Percentiles rank a stretch among this genome's conserved stretches.
Evolutionary conservation across 2,113 vertebrate species (phyloP).

Genomic region (Anhinga rufa): DNA sequence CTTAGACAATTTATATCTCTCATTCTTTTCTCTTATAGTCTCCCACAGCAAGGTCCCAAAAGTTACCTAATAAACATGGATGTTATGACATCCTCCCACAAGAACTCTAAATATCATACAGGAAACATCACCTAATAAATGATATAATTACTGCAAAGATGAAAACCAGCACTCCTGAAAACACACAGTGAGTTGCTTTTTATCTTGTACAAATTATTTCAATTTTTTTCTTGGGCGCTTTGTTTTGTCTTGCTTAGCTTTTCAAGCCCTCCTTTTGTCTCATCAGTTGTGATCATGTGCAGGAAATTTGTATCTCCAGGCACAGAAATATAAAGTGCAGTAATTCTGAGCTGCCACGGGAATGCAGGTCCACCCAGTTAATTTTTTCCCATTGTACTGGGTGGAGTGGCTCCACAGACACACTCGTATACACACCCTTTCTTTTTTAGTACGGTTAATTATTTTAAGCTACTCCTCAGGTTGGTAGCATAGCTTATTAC

Average conservation of each 20-base stretch:
- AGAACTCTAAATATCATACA: neutral
- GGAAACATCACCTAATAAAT: neutral
- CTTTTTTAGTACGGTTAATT: slow-evolving; percentile 44
- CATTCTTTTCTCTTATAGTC: neutral
- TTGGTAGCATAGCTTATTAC: slow-evolving; percentile 10
- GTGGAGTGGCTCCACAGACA: slow-evolving; percentile 8
- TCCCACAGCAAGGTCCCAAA: neutral
- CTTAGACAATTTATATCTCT: neutral
- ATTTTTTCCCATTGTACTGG: slow-evolving; percentile 19
- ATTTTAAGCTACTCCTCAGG: slow-evolving; percentile 36
- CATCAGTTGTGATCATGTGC: neutral
- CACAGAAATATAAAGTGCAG: neutral
- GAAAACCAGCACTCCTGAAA: neutral
- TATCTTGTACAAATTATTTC: neutral
- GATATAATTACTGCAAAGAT: neutral
- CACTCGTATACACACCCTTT: neutral
- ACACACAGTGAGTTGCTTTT: neutral
- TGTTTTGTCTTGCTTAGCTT: neutral
- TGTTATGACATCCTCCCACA: neutral
- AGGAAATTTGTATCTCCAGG: slow-evolving; percentile 23
- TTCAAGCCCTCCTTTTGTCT: neutral
- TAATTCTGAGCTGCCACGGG: neutral
- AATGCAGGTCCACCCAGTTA: slow-evolving; percentile 44
- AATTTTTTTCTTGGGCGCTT: neutral
- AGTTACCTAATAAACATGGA: neutral